phyloP scores from a whole-genome alignment of 2,797 vertebrate species.

The Coregonus suidteri region DNA sequence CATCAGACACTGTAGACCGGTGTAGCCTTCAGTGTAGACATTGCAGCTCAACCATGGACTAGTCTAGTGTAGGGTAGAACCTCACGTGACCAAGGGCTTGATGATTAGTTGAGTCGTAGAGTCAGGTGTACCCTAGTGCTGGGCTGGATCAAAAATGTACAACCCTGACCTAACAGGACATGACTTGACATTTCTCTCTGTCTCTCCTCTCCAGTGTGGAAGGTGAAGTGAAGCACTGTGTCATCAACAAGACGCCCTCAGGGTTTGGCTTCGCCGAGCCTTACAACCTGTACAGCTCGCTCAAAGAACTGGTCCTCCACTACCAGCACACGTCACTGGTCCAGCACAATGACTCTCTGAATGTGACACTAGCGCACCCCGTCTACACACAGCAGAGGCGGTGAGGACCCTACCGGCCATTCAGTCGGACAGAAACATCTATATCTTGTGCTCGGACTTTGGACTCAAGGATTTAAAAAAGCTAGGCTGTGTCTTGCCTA shows the following conservation, averaged over 20 bases:
- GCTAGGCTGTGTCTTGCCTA: slow-evolving; percentile 56
- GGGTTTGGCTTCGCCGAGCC: slow-evolving; percentile 97
- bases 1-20: neutral
- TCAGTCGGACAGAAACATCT: slow-evolving; percentile 25
- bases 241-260: slow-evolving; percentile 98
- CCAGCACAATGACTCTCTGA: slow-evolving; percentile 99
- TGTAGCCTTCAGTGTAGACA: slow-evolving; percentile 1
- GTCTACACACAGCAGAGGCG: slow-evolving; percentile 96
- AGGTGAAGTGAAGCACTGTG: slow-evolving; percentile 96
- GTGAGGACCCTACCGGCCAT: slow-evolving; percentile 75
- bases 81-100: too few species aligned
- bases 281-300: slow-evolving; percentile 95
- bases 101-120: neutral
- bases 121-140: slow-evolving; percentile 41
- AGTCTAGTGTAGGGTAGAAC: neutral
- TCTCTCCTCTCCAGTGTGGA: slow-evolving; percentile 84
- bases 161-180: neutral
- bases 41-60: too few species aligned
- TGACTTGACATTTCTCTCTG: slow-evolving; percentile 13
- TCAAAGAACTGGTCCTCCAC: slow-evolving; percentile 99
- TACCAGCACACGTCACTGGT: slow-evolving; percentile 99
- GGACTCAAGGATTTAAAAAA: slow-evolving; percentile 53
- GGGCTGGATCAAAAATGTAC: slow-evolving; percentile 67
- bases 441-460: slow-evolving; percentile 48
- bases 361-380: slow-evolving; percentile 97